Evolutionary conservation across 1,140 invertebrate genomes (phyloP), one percentile per base, ranked within the genome.

Genomic region (Vollenhovia emeryi): DNA sequence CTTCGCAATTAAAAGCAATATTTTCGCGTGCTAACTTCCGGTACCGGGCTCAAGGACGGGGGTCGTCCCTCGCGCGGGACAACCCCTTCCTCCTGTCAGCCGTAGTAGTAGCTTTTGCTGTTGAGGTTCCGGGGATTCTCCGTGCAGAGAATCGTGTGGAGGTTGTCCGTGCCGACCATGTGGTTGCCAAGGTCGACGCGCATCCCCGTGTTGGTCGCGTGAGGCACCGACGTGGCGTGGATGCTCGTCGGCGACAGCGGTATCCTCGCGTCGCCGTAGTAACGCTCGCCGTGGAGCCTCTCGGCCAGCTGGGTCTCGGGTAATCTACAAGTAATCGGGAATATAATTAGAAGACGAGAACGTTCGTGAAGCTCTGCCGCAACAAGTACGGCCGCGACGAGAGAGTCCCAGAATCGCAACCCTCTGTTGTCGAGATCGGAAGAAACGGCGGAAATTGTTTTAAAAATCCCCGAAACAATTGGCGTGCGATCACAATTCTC

Each of bases 81-180:
- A 91, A 92, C 94, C 94, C 94, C 93, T 76, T 94, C 92, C 87
- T 95, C 94, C 83, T 94, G 95, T 96, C 95, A 96, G 94, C 96
- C 96, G 84, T 96, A 96, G 91, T 96, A 96, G 85, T 96, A 96
- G 90, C 96, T 96, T 86, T 95, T 96, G 82, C 94, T 96, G 86
- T 93, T 95, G 30, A 96, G 87, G 85, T 94, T 96, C 60, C 96
- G 93, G 0, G 96, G 95, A 75, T 94, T 95, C 8, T 93, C 93
- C 6, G 91, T 87, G 55, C 93, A 91, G 0, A 95, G 86, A 50
- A 95, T 95, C 59, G 94, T 94, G 90, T 95, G 94, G 2, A 95
- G 90, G 79, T 87, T 95, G 74, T 95, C 93, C 21, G 94, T 94
- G 55, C 94, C 94, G 24, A 95, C 93, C 94, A 95, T 95, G 69